A percentile compares a stretch with the other conserved stretches of the same genome.
Evolutionary conservation across 2,113 vertebrate species (phyloP).

Genomic region (Solea solea): DNA sequence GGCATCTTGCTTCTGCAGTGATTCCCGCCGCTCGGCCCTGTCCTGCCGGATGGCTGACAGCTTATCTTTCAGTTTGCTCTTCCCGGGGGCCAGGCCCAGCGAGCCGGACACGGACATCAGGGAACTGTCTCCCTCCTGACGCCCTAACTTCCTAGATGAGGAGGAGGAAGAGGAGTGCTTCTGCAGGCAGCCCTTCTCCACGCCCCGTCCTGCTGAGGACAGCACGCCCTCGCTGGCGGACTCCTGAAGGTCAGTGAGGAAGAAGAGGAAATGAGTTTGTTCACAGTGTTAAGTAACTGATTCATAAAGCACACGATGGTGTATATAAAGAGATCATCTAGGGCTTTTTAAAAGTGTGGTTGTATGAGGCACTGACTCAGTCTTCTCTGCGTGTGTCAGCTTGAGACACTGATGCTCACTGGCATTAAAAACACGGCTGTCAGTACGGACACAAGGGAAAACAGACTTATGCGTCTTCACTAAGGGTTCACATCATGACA

Average conservation of each 20-base stretch:
- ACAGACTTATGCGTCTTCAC: no score
- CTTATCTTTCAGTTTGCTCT: conserved; percentile 84
- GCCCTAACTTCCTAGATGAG: conserved; percentile 83
- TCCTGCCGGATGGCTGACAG: conserved; percentile 91
- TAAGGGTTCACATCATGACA: no score
- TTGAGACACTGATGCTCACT: no score
- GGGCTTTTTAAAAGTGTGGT: no score
- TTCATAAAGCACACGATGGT: no score
- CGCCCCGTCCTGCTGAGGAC: conserved; percentile 76
- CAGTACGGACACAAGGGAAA: no score
- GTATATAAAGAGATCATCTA: no score
- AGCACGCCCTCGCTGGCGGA: conserved; percentile 79
- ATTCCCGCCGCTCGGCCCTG: conserved; percentile 91
- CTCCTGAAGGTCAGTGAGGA: conserved; percentile 75
- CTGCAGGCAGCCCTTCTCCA: conserved; percentile 88
- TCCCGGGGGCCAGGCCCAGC: conserved; percentile 73
- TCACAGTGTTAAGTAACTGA: no score
- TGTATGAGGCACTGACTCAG: no score
- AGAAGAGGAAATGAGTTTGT: not conserved
- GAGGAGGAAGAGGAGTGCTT: conserved; percentile 73
- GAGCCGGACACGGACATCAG: conserved; percentile 44
- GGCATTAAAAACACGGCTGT: no score
- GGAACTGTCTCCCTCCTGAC: conserved; percentile 72
- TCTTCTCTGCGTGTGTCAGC: no score
- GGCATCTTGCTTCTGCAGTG: conserved; percentile 95